Evolutionary conservation across 1,140 invertebrate species (phyloP).

Genomic region (Asobara japonica): DNA sequence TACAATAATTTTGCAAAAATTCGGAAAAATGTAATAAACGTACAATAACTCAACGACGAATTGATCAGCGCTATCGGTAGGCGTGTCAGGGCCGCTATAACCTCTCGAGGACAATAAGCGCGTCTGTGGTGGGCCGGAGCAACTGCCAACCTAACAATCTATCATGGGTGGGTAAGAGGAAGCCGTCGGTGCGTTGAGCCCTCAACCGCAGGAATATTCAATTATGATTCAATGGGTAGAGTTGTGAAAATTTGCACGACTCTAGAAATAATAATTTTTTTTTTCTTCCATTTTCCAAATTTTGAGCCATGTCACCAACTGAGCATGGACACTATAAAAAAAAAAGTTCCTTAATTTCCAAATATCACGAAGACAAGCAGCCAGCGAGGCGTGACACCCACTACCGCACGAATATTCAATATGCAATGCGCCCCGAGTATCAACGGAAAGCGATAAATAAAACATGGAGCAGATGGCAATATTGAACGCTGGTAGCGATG

Average conservation of each 20-base stretch:
- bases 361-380: too few species aligned
- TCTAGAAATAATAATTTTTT: too few species aligned
- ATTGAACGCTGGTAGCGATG: neutral
- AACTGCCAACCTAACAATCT: neutral
- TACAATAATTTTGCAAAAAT: neutral
- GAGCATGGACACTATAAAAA: too few species aligned
- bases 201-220: neutral
- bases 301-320: too few species aligned
- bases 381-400: neutral
- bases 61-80: conserved; percentile 7
- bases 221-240: neutral
- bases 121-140: neutral
- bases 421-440: neutral
- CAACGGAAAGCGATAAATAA: neutral
- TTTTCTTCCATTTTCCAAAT: too few species aligned
- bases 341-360: too few species aligned
- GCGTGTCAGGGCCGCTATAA: conserved; percentile 9
- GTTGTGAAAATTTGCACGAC: too few species aligned
- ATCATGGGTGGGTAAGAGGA: neutral
- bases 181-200: neutral
- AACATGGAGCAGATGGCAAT: neutral
- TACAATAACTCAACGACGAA: neutral
- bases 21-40: neutral
- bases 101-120: conserved; percentile 3
- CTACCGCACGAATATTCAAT: neutral